phyloP scores from a whole-genome alignment of 2,888 invertebrate genomes.

The Perizoma affinitatum region DNA sequence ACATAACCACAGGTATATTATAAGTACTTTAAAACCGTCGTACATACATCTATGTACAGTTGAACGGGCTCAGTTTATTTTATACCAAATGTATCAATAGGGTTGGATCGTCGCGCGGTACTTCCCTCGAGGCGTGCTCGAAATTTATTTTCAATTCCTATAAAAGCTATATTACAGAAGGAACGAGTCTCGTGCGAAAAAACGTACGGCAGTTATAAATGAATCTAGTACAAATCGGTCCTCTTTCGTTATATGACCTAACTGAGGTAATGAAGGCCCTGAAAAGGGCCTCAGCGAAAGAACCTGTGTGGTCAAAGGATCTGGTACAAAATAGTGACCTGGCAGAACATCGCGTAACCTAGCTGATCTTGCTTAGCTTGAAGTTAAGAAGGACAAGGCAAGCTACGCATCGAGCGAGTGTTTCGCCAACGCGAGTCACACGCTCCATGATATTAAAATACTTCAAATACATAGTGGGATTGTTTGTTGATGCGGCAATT shows the following conservation, averaged over 20 bases:
- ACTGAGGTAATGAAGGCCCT: no score
- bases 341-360: no score
- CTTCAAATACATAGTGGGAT: constrained; percentile 11
- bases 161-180: constrained; percentile 55
- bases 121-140: constrained; percentile 48
- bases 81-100: constrained; percentile 68
- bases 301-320: no score
- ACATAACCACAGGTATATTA: constrained; percentile 67
- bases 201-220: constrained; percentile 13
- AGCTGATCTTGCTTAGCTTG: no score
- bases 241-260: no score
- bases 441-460: background rate
- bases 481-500: constrained; percentile 43
- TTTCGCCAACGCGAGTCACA: no score
- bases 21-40: constrained; percentile 73
- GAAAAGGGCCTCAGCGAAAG: no score
- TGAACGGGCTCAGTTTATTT: constrained; percentile 61
- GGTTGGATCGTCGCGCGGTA: constrained; percentile 63
- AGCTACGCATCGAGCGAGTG: no score
- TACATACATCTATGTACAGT: constrained; percentile 73
- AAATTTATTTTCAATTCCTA: constrained; percentile 68
- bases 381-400: no score
- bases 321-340: no score
- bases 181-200: constrained; percentile 14
- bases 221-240: no score